These are phyloP conservation scores for Todus mexicanus DNA, from an alignment of 2,797 vertebrate species.

Conservation along the genomic window DNA sequence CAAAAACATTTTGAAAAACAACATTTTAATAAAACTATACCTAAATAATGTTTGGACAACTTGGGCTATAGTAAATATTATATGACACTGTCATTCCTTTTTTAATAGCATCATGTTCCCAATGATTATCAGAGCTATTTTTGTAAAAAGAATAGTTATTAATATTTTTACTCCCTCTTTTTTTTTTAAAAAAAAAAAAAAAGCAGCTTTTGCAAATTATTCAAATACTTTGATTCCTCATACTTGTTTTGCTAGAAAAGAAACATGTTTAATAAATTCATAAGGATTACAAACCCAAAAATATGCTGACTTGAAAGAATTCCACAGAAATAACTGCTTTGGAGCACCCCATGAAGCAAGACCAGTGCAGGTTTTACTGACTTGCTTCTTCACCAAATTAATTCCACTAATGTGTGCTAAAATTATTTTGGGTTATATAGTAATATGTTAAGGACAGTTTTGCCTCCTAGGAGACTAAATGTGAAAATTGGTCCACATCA, in stretches of 20 bases:
- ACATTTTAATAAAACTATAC: neutral
- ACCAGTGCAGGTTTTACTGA: neutral
- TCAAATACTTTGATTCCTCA: neutral
- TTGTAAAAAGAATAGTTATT: neutral
- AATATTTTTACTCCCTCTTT: neutral
- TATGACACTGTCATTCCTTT: neutral
- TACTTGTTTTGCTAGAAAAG: neutral
- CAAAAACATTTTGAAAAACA: neutral
- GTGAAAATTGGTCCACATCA: neutral
- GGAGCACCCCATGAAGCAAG: neutral
- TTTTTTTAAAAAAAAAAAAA: neutral
- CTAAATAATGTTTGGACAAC: neutral
- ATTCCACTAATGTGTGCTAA: neutral
- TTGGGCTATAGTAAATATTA: neutral
- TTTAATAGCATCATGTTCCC: neutral
- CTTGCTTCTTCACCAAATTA: neutral
- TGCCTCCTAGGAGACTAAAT: neutral
- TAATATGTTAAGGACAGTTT: neutral
- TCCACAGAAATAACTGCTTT: neutral
- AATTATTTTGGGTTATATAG: neutral
- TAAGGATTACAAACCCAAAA: neutral
- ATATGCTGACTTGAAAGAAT: neutral
- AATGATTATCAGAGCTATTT: neutral
- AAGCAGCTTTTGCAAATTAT: neutral
- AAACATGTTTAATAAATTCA: neutral